phyloP scores from a whole-genome alignment of 92 coral and sea anemone genomes.

The Actinostola sp. region DNA sequence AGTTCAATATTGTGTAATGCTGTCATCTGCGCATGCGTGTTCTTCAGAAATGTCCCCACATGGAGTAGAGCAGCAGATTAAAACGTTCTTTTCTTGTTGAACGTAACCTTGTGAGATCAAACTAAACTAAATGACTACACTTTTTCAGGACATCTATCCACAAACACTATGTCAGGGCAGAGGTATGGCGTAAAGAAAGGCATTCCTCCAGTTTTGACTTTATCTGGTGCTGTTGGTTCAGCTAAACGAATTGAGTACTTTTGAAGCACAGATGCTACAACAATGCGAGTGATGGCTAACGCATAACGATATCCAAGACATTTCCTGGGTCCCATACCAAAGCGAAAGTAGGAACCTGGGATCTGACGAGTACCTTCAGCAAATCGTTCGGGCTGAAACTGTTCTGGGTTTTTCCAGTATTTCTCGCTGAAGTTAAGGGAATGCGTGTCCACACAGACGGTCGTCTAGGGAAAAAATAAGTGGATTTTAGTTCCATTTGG shows the following conservation, averaged over 20 bases:
- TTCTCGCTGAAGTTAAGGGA: conserved; percentile 79
- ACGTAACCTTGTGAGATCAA: too few species aligned
- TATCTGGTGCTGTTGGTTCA: conserved; percentile 28
- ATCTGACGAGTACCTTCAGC: conserved; percentile 61
- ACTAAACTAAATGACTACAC: too few species aligned
- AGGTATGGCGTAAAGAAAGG: conserved; percentile 80
- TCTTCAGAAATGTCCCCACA: too few species aligned
- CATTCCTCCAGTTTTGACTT: conserved; percentile 75
- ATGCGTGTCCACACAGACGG: conserved; percentile 86
- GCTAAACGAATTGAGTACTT: conserved; percentile 57
- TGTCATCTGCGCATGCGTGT: too few species aligned
- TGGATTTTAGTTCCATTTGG: neutral
- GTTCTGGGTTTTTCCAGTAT: conserved; percentile 80
- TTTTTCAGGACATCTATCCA: conserved; percentile 43
- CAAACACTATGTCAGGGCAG: conserved; percentile 69
- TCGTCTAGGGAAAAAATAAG: conserved; percentile 54
- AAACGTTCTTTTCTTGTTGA: too few species aligned
- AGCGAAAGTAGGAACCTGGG: conserved; percentile 85
- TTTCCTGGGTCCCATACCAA: conserved; percentile 94
- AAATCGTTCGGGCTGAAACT: conserved; percentile 80
- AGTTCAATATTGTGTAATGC: too few species aligned
- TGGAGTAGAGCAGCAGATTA: too few species aligned
- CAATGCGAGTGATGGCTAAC: conserved; percentile 76
- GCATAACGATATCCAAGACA: conserved; percentile 92
- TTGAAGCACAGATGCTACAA: conserved; percentile 73